Conservation (phyloP, 1,140 invertebrate species). For the Drosophila pandora region DNA sequence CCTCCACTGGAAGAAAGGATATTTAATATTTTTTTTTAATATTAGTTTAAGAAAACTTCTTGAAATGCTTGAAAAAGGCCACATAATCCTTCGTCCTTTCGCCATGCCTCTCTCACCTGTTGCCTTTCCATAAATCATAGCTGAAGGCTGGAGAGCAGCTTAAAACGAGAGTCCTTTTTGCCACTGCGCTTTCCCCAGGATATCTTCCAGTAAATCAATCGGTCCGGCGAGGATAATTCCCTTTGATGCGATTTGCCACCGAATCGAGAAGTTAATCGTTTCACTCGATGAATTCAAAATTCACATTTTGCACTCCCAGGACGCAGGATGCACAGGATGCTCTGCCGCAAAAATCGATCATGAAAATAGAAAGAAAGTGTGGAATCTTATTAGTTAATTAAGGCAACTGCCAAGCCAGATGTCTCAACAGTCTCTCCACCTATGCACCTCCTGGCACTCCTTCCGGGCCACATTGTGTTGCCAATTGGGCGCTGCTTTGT, state of each 20-base stretch:
- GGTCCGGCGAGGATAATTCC: constrained; percentile 36
- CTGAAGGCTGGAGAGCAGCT: constrained; percentile 36
- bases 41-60: not conserved
- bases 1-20: not conserved
- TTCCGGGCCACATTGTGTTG: constrained; percentile 19
- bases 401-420: constrained; percentile 25
- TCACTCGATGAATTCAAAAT: not conserved
- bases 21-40: no score
- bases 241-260: constrained; percentile 38
- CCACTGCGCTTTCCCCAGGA: not conserved
- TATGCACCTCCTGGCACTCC: not conserved
- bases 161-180: constrained; percentile 10
- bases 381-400: constrained; percentile 2
- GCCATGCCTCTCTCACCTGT: constrained; percentile 28
- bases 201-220: constrained; percentile 34
- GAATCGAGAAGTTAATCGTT: constrained; percentile 17
- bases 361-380: not conserved
- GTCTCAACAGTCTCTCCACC: constrained; percentile 24
- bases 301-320: not conserved
- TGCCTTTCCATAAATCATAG: constrained; percentile 63
- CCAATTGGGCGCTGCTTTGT: constrained; percentile 47
- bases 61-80: no score
- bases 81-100: not conserved
- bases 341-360: not conserved
- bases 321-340: not conserved